These are phyloP conservation scores for Apoderus coryli DNA, from an alignment of 2,888 invertebrate species.

Conservation along the genomic window DNA sequence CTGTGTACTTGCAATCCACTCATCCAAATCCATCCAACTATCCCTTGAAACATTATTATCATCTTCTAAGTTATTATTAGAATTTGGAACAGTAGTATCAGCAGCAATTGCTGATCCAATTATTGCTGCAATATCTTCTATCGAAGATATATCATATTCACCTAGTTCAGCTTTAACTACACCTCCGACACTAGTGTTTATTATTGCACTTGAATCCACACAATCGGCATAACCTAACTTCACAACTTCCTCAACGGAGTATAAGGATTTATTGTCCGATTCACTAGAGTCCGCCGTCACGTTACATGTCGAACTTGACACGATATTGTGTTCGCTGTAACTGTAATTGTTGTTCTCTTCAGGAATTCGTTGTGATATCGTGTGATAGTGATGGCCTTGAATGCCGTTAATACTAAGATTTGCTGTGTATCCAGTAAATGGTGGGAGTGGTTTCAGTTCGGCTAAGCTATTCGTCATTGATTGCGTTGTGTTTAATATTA, in stretches of 20 bases:
- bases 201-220: conserved; percentile 37
- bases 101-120: conserved; percentile 83
- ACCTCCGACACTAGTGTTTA: conserved; percentile 43
- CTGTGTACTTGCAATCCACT: conserved; percentile 68
- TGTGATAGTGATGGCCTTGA: conserved; percentile 75
- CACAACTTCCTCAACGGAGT: conserved; percentile 36
- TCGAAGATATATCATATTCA: conserved; percentile 55
- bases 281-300: conserved; percentile 35
- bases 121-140: conserved; percentile 73
- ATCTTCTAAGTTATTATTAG: conserved; percentile 33
- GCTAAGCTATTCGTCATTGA: conserved; percentile 52
- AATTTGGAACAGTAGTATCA: conserved; percentile 62
- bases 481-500: conserved; percentile 37
- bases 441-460: conserved; percentile 73
- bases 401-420: conserved; percentile 79
- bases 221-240: conserved; percentile 34
- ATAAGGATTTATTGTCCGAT: conserved; percentile 33
- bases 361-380: conserved; percentile 62
- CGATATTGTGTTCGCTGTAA: conserved; percentile 53
- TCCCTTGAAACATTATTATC: conserved; percentile 62
- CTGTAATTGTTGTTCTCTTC: conserved; percentile 57
- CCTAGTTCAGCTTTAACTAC: conserved; percentile 41
- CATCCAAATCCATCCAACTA: conserved; percentile 79
- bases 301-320: conserved; percentile 55
- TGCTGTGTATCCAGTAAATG: conserved; percentile 75